Evolutionary conservation across 2,888 invertebrate species (phyloP), one percentile per base, ranked within the genome.

Genomic region (Lepidocyrtinus sp.): DNA sequence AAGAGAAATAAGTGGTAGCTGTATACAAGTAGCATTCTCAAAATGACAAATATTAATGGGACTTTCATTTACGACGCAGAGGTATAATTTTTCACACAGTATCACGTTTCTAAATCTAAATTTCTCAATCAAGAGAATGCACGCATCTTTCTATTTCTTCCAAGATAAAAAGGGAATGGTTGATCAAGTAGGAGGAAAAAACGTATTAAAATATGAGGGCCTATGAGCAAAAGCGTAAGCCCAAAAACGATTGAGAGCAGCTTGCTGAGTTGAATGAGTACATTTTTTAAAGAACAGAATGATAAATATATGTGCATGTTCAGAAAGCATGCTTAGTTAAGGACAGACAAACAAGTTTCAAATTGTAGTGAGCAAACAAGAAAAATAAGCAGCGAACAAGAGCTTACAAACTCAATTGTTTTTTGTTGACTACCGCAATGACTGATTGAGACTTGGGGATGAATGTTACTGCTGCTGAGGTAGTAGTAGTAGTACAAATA

Each of bases 1-100:
- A n/a, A n/a, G n/a, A n/a, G n/a, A n/a, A n/a, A n/a, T n/a, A n/a
- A 36, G 36, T 12, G 36, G 36, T 36, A 69, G 69, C 46, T 21
- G 65, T 17, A 36, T 45, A 45, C 19, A 15, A 67, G 78, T 74
- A 79, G 79, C 74, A 79, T 79, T 74, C 74, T 63, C 24, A 46
- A 76, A 81, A 83, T 84, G 85, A 85, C 85, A 84, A 82, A 83
- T 84, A 86, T 86, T 86, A 86, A 86, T 86, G 86, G 82, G 81
- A 81, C 86, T 84, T 86, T 85, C 86, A 83, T 84, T 83, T 81
- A 82, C 68, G 71, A 78, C 77, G 74, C 59, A 63, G 77, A 69
- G 70, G 72, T 83, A 79, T 82, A 84, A 85, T 86, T 85, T 86
- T 86, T 86, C 82, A 83, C 79, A 73, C 80, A 46, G 74, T 84